A percentile compares a stretch with the other conserved stretches of the same genome.
Conservation (phyloP, 2,888 invertebrate species). For the Carcina quercana region DNA sequence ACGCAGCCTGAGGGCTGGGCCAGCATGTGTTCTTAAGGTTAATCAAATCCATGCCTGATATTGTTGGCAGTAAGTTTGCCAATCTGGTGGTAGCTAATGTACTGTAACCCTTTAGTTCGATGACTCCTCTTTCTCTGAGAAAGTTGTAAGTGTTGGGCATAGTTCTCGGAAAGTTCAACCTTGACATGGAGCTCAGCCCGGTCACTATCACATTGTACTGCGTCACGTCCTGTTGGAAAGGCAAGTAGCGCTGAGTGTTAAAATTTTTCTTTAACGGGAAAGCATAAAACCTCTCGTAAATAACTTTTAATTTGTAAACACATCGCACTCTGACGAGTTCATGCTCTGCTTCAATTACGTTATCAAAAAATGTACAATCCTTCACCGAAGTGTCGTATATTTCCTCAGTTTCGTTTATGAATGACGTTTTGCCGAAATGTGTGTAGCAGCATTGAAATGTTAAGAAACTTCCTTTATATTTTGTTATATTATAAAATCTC, state of each 20-base stretch:
- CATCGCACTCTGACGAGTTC: constrained; percentile 82
- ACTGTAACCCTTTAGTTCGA: constrained; percentile 88
- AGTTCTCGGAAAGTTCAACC: constrained; percentile 86
- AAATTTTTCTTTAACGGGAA: constrained; percentile 54
- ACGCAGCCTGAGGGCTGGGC: constrained; percentile 60
- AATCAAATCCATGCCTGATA: constrained; percentile 77
- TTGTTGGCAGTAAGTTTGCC: constrained; percentile 85
- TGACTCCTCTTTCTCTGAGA: constrained; percentile 72
- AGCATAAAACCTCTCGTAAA: constrained; percentile 80
- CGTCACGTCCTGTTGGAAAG: constrained; percentile 1
- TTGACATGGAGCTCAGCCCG: constrained; percentile 87
- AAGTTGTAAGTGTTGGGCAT: constrained; percentile 79
- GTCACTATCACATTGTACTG: constrained; percentile 81
- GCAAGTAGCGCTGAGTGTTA: constrained; percentile 4
- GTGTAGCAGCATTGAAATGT: constrained; percentile 76
- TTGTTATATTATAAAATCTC: constrained; percentile 51
- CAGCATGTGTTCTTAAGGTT: constrained; percentile 77
- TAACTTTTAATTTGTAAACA: constrained; percentile 38
- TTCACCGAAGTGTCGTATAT: neutral
- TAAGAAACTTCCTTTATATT: no score
- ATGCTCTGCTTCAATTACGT: no score
- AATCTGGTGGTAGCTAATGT: constrained; percentile 87
- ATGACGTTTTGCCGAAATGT: constrained; percentile 42
- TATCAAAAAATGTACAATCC: constrained; percentile 25
- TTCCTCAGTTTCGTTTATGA: neutral